These are phyloP conservation scores for Luperina nickerlii DNA, from an alignment of 2,888 invertebrate genomes.

Conservation along the genomic window DNA sequence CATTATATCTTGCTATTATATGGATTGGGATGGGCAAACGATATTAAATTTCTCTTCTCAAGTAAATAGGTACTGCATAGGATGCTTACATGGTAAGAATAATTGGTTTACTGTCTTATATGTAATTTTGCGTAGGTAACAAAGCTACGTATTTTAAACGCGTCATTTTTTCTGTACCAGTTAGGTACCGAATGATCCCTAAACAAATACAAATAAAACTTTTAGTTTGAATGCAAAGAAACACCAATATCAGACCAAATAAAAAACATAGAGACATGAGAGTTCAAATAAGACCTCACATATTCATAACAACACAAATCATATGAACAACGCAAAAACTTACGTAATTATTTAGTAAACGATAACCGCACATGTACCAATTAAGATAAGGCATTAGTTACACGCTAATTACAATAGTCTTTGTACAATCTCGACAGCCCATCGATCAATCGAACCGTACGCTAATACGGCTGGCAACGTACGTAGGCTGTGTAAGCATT, in stretches of 20 bases:
- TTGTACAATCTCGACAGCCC: conserved; percentile 47
- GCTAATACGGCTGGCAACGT: conserved; percentile 19
- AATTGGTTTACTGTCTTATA: background rate
- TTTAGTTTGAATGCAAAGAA: background rate
- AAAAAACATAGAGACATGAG: background rate
- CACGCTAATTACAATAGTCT: conserved; percentile 56
- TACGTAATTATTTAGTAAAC: conserved; percentile 22
- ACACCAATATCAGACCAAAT: background rate
- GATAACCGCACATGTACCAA: conserved; percentile 26
- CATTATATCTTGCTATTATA: conserved; percentile 3
- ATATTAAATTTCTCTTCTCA: conserved; percentile 36
- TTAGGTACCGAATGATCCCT: background rate
- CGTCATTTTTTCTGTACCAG: background rate
- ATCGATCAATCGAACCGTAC: conserved; percentile 43
- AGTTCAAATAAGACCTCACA: background rate
- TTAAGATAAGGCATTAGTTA: conserved; percentile 55
- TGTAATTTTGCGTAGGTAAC: background rate
- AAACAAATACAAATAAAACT: background rate
- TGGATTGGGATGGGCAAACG: conserved; percentile 16
- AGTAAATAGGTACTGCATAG: background rate
- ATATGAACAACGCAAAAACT: background rate
- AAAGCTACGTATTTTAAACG: background rate
- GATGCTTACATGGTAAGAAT: background rate
- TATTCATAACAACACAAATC: background rate
- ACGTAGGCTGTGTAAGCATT: conserved; percentile 55